A percentile compares a stretch with the other conserved stretches of the same genome.
phyloP scores from a whole-genome alignment of 2,888 invertebrate genomes.

The Alviniconcha strummeri region DNA sequence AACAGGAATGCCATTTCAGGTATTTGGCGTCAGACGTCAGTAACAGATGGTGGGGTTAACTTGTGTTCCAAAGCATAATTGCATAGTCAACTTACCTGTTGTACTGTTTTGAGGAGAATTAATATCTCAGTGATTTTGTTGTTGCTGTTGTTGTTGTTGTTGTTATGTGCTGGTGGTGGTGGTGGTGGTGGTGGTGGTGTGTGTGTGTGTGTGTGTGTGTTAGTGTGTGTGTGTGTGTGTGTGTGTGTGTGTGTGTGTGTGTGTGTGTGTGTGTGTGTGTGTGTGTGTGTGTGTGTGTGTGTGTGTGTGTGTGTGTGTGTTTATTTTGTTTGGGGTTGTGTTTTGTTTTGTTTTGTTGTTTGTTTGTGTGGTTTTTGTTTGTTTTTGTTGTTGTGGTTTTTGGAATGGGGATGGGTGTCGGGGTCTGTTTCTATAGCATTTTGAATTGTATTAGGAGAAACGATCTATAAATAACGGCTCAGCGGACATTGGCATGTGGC shows the following conservation, averaged over 20 bases:
- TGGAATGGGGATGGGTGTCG: neutral
- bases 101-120: neutral
- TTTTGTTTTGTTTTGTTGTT: neutral
- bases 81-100: too few species aligned
- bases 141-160: neutral
- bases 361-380: neutral
- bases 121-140: neutral
- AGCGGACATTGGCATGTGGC: neutral
- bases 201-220: neutral
- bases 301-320: neutral
- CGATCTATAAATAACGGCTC: neutral
- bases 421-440: neutral
- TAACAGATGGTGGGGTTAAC: too few species aligned
- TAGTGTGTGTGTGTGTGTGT: conserved; percentile 12
- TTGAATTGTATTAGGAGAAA: neutral
- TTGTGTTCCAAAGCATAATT: too few species aligned
- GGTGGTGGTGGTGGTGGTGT: neutral
- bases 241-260: conserved; percentile 1
- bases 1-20: too few species aligned
- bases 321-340: neutral
- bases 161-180: neutral
- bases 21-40: too few species aligned
- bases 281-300: conserved; percentile 2
- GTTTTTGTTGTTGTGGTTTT: neutral
- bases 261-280: neutral